Percentiles rank a stretch among this genome's conserved stretches.
Conservation (phyloP, 2,888 invertebrate species). For the Crioceris asparagi region DNA sequence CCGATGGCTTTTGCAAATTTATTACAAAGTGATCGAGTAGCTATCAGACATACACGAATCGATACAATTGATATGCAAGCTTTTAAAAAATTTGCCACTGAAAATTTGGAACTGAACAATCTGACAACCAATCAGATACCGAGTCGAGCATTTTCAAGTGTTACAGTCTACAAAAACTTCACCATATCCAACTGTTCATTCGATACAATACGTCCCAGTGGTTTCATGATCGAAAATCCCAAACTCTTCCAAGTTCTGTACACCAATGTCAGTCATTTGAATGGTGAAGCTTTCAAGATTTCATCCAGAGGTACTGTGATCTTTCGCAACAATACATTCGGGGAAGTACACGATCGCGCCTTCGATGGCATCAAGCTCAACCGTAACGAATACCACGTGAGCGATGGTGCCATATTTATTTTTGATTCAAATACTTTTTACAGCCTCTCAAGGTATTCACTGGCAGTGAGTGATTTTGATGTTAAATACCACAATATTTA, state of each 20-base stretch:
- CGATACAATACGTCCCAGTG: slow-evolving; percentile 53
- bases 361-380: slow-evolving; percentile 49
- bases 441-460: slow-evolving; percentile 45
- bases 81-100: slow-evolving; percentile 68
- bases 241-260: slow-evolving; percentile 50
- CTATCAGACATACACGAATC: slow-evolving; percentile 50
- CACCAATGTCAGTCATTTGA: slow-evolving; percentile 47
- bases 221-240: slow-evolving; percentile 56
- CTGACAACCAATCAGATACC: slow-evolving; percentile 51
- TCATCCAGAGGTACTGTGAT: slow-evolving; percentile 50
- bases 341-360: slow-evolving; percentile 47
- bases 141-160: slow-evolving; percentile 62
- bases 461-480: slow-evolving; percentile 47
- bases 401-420: slow-evolving; percentile 39
- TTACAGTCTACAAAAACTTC: slow-evolving; percentile 57
- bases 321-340: slow-evolving; percentile 55
- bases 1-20: slow-evolving; percentile 70
- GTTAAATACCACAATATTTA: slow-evolving; percentile 48
- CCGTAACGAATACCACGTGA: slow-evolving; percentile 41
- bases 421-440: slow-evolving; percentile 56
- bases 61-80: slow-evolving; percentile 56
- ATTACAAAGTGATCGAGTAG: slow-evolving; percentile 43
- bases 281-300: slow-evolving; percentile 56
- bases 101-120: slow-evolving; percentile 52
- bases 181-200: slow-evolving; percentile 55